Percentiles rank a stretch among this genome's conserved stretches.
These are phyloP conservation scores for Drosophila kanapiae DNA, from an alignment of 1,140 invertebrate species.

Conservation along the genomic window DNA sequence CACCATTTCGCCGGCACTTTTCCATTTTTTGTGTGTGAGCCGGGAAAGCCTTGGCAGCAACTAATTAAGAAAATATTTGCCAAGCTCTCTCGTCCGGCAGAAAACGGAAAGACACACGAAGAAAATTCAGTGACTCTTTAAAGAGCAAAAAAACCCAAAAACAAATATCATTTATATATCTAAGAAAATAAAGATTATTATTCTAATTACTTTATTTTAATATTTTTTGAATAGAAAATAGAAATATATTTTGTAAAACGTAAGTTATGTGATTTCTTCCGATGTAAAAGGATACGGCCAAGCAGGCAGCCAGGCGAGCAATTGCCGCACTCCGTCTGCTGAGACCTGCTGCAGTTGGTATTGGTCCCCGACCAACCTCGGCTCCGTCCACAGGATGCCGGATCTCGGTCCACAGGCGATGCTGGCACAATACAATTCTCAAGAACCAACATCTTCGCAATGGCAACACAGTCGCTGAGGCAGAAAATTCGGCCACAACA, in stretches of 20 bases:
- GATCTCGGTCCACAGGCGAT: not conserved
- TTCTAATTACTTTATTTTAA: too few species aligned
- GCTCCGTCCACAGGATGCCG: conserved; percentile 16
- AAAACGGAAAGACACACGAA: conserved; percentile 7
- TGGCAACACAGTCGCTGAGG: conserved; percentile 20
- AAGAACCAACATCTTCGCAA: conserved; percentile 42
- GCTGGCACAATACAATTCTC: conserved; percentile 50
- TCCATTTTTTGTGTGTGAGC: conserved; percentile 11
- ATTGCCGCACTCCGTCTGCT: conserved; percentile 53
- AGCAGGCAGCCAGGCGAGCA: conserved; percentile 55
- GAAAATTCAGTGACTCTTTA: not conserved
- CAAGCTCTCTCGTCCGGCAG: conserved; percentile 44
- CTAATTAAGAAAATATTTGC: conserved; percentile 83
- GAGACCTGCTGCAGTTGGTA: conserved; percentile 53
- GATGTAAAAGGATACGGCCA: conserved; percentile 18
- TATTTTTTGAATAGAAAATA: too few species aligned
- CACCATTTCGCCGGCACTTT: not conserved
- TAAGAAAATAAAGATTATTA: too few species aligned
- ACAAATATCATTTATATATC: not conserved
- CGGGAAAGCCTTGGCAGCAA: conserved; percentile 57
- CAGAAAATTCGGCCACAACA: conserved; percentile 37
- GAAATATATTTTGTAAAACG: too few species aligned
- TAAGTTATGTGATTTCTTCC: not conserved
- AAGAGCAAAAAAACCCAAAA: not conserved
- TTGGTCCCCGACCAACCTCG: conserved; percentile 30